Percentiles rank a stretch among this genome's conserved stretches.
Evolutionary conservation across 1,140 invertebrate genomes (phyloP).

Genomic region (Drosophila pallidifrons): DNA sequence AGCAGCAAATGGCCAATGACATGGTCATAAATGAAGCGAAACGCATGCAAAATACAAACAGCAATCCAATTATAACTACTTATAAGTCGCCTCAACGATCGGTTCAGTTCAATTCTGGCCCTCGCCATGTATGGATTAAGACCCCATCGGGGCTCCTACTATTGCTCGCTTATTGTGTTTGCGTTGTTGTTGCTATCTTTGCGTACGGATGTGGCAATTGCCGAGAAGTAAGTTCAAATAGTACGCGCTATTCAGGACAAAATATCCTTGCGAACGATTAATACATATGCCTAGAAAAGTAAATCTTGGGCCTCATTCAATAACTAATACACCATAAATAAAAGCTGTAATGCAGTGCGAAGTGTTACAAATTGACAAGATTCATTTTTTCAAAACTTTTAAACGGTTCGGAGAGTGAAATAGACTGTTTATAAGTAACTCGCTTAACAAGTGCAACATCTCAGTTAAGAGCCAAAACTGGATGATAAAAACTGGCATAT

Average conservation of each 20-base stretch:
- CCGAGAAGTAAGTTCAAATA: not conserved
- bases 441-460: no score
- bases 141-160: no score
- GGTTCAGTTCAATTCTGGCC: slow-evolving; percentile 27
- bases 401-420: no score
- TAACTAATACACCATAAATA: not conserved
- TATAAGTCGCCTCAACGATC: slow-evolving; percentile 18
- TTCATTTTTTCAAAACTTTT: no score
- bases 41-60: slow-evolving; percentile 6
- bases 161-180: not conserved
- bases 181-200: not conserved
- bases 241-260: not conserved
- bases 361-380: not conserved
- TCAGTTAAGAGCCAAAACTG: no score
- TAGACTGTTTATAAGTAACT: no score
- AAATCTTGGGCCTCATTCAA: not conserved
- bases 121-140: slow-evolving; percentile 11
- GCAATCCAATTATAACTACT: slow-evolving; percentile 22
- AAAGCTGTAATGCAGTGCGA: not conserved
- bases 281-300: not conserved
- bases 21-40: slow-evolving; percentile 26
- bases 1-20: slow-evolving; percentile 48
- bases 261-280: not conserved
- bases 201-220: not conserved
- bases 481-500: no score